Evolutionary conservation across 2,888 invertebrate species (phyloP).

Genomic region (Apomyelois bistriatella): DNA sequence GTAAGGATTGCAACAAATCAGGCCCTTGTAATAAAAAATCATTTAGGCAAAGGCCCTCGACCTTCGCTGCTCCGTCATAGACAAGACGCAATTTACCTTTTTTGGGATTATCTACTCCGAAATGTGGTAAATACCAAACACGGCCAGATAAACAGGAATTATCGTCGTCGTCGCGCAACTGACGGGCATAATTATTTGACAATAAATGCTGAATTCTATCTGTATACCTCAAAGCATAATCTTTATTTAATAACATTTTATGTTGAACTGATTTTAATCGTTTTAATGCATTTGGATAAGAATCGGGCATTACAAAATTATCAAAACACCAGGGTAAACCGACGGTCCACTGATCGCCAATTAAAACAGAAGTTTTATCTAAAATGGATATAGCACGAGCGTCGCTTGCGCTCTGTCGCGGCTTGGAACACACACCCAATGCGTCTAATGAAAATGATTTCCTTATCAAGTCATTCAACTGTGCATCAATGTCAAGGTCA

Average conservation of each 20-base stretch:
- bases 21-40: conserved; percentile 30
- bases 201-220: not conserved
- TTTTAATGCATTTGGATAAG: not conserved
- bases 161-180: not conserved
- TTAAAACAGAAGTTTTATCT: not conserved
- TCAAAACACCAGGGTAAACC: not conserved
- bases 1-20: conserved; percentile 28
- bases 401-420: not conserved
- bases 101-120: conserved; percentile 24
- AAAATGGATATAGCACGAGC: not conserved
- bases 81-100: conserved; percentile 22
- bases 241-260: not conserved
- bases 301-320: not conserved
- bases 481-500: not conserved
- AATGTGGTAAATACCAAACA: conserved; percentile 20
- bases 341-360: not conserved
- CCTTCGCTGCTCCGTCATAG: not conserved
- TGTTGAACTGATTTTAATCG: not conserved
- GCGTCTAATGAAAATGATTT: not conserved
- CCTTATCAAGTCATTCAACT: not conserved
- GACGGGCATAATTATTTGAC: not conserved
- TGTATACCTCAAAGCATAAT: not conserved
- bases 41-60: conserved; percentile 26
- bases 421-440: not conserved
- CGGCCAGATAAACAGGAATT: not conserved